These are phyloP conservation scores for Coranthus polyacanthus DNA, from an alignment of 2,797 vertebrate species.

Conservation along the genomic window DNA sequence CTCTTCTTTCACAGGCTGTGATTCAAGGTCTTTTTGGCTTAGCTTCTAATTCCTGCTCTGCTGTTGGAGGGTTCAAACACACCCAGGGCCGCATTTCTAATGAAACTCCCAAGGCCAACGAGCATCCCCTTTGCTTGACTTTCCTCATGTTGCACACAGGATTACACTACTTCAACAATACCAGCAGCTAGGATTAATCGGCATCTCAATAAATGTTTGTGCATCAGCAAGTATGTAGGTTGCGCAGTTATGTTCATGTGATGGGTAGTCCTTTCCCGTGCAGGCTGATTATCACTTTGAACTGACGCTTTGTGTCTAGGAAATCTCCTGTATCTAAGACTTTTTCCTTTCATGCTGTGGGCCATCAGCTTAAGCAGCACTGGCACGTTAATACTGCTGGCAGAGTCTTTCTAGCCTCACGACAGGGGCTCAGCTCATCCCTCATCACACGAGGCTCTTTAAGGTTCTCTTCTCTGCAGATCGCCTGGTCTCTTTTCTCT, in stretches of 20 bases:
- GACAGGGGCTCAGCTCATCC: conserved; percentile 67
- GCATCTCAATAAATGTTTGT: conserved; percentile 52
- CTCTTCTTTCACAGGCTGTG: conserved; percentile 79
- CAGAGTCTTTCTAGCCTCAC: conserved; percentile 65
- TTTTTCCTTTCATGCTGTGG: conserved; percentile 58
- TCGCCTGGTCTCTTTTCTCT: conserved; percentile 47
- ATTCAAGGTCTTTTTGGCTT: conserved; percentile 86
- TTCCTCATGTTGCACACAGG: conserved; percentile 62
- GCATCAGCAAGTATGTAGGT: conserved; percentile 37
- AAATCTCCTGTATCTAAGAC: conserved; percentile 68
- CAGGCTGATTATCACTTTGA: conserved; percentile 45
- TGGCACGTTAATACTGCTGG: conserved; percentile 68
- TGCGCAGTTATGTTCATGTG: conserved; percentile 40
- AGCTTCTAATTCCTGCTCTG: conserved; percentile 82
- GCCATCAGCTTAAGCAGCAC: conserved; percentile 66
- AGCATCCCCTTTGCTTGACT: conserved; percentile 66
- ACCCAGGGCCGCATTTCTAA: conserved; percentile 77
- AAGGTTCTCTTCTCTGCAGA: conserved; percentile 53
- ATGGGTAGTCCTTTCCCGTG: conserved; percentile 30
- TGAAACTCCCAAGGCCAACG: conserved; percentile 78
- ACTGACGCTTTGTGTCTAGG: conserved; percentile 51
- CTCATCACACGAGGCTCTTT: conserved; percentile 49
- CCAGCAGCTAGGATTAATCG: conserved; percentile 53
- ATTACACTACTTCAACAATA: conserved; percentile 70
- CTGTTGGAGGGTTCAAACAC: conserved; percentile 81